phyloP scores from a whole-genome alignment of 2,797 vertebrate genomes.

The Yasuhikotakia modesta region DNA sequence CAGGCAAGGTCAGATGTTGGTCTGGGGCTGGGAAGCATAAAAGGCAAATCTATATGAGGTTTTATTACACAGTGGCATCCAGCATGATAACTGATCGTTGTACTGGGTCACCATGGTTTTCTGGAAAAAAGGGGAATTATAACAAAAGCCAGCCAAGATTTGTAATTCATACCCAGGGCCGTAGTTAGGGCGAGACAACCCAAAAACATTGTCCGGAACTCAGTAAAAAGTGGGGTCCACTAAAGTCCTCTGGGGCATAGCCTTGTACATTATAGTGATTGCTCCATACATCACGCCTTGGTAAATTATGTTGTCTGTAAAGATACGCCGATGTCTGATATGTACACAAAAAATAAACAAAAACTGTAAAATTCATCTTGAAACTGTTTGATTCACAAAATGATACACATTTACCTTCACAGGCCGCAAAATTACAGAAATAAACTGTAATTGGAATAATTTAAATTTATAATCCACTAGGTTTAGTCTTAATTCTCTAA shows the following conservation, averaged over 20 bases:
- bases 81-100: conserved; percentile 37
- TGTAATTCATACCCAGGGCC: conserved; percentile 24
- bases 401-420: neutral
- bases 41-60: conserved; percentile 46
- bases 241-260: neutral
- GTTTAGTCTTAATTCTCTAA: neutral
- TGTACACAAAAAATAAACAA: too few species aligned
- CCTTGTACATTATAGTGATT: neutral
- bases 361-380: neutral
- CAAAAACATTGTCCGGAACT: neutral
- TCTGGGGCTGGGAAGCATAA: conserved; percentile 31
- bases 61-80: conserved; percentile 40
- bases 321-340: neutral
- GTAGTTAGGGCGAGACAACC: neutral
- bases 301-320: neutral
- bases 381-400: neutral
- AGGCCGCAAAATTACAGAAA: neutral
- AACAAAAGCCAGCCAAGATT: conserved; percentile 29
- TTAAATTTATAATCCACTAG: neutral
- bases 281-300: neutral
- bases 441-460: conserved; percentile 12
- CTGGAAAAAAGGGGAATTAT: conserved; percentile 33
- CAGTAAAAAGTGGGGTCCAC: neutral
- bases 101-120: conserved; percentile 30
- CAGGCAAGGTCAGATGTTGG: conserved; percentile 49